Percentiles rank a stretch among this genome's conserved stretches.
phyloP scores from a whole-genome alignment of 2,888 invertebrate genomes.

The Ophion slaviceki region DNA sequence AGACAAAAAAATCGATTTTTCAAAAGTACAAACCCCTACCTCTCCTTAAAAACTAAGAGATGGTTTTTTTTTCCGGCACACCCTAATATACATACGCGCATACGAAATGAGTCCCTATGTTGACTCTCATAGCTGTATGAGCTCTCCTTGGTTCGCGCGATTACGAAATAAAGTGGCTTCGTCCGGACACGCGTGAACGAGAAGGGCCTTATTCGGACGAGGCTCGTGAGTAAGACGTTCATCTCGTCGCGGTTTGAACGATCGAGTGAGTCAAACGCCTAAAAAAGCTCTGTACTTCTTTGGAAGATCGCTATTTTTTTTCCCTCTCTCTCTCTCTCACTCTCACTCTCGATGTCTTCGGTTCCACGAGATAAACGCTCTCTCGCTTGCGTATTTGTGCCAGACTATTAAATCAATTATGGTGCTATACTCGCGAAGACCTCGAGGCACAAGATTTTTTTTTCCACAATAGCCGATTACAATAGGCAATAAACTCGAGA shows the following conservation, averaged over 20 bases:
- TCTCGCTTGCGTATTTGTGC: slow-evolving; percentile 48
- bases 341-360: background rate
- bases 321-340: background rate
- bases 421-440: slow-evolving; percentile 17
- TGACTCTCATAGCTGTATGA: slow-evolving; percentile 31
- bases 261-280: slow-evolving; percentile 62
- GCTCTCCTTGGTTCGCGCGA: slow-evolving; percentile 45
- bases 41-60: too few species aligned
- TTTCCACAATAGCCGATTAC: slow-evolving; percentile 16
- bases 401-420: slow-evolving; percentile 60
- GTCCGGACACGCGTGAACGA: slow-evolving; percentile 54
- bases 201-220: slow-evolving; percentile 67
- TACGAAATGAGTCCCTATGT: slow-evolving; percentile 47
- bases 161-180: slow-evolving; percentile 64
- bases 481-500: slow-evolving; percentile 36
- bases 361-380: slow-evolving; percentile 42
- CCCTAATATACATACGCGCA: background rate
- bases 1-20: too few species aligned
- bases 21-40: too few species aligned
- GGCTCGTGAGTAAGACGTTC: slow-evolving; percentile 53
- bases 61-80: background rate
- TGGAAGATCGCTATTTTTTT: slow-evolving; percentile 49
- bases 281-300: slow-evolving; percentile 65
- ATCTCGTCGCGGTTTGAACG: slow-evolving; percentile 43
- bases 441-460: slow-evolving; percentile 19